Base-by-base conservation (phyloP, 1,140 invertebrate species). In the Thalassaphorura encarpata region DNA sequence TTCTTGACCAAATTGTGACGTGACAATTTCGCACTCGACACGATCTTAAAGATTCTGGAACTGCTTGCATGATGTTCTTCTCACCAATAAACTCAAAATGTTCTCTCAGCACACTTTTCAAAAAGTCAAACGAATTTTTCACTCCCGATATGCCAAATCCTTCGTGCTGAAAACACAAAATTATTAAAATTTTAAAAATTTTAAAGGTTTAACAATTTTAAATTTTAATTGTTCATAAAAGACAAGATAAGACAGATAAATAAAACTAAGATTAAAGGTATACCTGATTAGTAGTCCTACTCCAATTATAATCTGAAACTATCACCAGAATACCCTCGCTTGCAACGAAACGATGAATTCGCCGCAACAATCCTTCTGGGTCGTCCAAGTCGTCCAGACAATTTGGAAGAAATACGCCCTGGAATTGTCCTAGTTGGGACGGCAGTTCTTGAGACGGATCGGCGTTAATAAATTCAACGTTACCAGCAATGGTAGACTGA, bases 281-380 rank as follows among this genome's bases (percentile, higher is more conserved):
- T 58, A 64, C 62, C 28, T 51, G 43, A 51, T 59, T 60, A 0
- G 54, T 54, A 21, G 28, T 39, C 28, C 57, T 43, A 11, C 16
- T 41, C 63, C 63, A 65, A 33, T 59, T 57, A 27, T 65, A 65
- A 42, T 65, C 63, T 28, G 63, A 53, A 16, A 45, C 56, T 36
- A 65, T 62, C 16, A 65, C 31, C 13, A 65, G 40, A 42, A 62
- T n/a, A 40, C 63, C 63, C 5, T 29, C 52, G 13, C 15, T 18
- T n/a, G 31, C 26, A 2, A 65, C 56, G 19, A 45, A 52, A n/a
- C 24, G 31, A n/a, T 54, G 33, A 24, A 65, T 27, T 16, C 41
- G 48, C 40, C 6, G n/a, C n/a, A 65, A 45, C 21, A 65, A n/a
- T 18, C 0, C 27, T 27, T 60, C 56, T 8, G 60, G 56, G 26